Percentiles rank a stretch among this genome's conserved stretches.
Conservation (phyloP, 1,140 invertebrate genomes). For the Xylocopa sonorina region DNA sequence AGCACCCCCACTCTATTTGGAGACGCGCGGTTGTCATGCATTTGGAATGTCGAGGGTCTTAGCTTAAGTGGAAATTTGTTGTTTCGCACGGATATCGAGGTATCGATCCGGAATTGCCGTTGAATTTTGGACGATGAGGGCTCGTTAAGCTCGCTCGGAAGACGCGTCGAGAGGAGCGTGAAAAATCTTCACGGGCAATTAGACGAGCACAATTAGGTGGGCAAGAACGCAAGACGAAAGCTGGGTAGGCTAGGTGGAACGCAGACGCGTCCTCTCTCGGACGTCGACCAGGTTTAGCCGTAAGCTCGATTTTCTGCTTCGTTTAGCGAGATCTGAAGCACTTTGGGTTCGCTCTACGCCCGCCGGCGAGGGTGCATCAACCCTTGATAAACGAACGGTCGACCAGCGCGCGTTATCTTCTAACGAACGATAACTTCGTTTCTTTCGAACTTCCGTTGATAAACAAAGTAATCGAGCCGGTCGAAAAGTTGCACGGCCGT, state of each 20-base stretch:
- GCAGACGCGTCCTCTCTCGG: constrained; percentile 28
- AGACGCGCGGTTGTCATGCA: background rate
- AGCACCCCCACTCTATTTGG: background rate
- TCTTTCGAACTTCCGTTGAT: background rate
- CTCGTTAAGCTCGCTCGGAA: background rate
- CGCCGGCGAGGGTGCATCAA: constrained; percentile 34
- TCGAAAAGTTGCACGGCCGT: too few species aligned
- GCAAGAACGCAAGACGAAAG: constrained; percentile 8
- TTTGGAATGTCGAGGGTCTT: too few species aligned
- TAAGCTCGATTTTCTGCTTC: constrained; percentile 63
- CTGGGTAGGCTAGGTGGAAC: background rate
- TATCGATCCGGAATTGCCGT: too few species aligned
- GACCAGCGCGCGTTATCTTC: background rate
- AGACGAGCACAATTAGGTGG: constrained; percentile 15
- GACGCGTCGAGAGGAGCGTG: background rate
- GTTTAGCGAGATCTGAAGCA: constrained; percentile 57
- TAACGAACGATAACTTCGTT: background rate
- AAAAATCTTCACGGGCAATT: constrained; percentile 23
- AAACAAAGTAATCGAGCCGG: background rate
- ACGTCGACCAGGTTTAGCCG: constrained; percentile 23
- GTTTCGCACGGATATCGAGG: background rate
- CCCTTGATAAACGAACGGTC: constrained; percentile 2
- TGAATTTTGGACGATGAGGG: background rate
- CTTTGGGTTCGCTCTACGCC: constrained; percentile 47
- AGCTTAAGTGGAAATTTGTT: background rate